Base-by-base conservation (phyloP, 2,888 invertebrate genomes). In the Zaprionus bogoriensis region DNA sequence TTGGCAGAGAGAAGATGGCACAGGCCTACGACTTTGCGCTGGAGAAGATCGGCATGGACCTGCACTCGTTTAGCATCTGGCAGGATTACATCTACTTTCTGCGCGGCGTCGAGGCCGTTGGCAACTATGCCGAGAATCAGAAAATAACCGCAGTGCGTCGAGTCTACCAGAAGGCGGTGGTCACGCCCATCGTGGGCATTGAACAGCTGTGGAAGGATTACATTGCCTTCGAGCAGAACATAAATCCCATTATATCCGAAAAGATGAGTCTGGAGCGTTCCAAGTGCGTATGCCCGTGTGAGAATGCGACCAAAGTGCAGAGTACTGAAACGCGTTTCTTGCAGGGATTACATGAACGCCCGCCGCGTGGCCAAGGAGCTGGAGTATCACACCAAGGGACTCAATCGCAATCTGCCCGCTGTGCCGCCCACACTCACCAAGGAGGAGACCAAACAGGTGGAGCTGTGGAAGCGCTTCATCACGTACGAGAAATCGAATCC, bases 11-110 rank as follows among this genome's bases (percentile, higher is more conserved):
- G 91, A 99, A 99, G 92, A 97, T 99, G 96, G 99, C 99, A 0
- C 98, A 99, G 90, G 99, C 99, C 0, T 99, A 99, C 90, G 99
- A 99, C 91, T 99, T 99, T 91, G 99, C 99, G 0, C 92, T 99
- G 71, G 99, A 99, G 71, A 99, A 99, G 92, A 99, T 99, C 74
- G 99, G 99, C 0, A 95, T 99, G 94, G 99, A 99, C 89, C 96
- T 99, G 78, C 97, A 98, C 92, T 97, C 99, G 0, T 98, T 97
- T 90, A 95, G 96, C 6, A 97, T 99, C 65, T 99, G 99, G 98
- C 96, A 96, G 87, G 99, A 99, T 89, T 99, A 99, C 88, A 97
- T 99, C 0, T 95, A 95, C 41, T 99, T 99, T 90, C 92, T 99
- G 60, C 99, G 98, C 90, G 94, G 96, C 46, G 98, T 98, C 0